These are phyloP conservation scores for Enoplosus armatus DNA, from an alignment of 2,797 vertebrate species.

Conservation along the genomic window DNA sequence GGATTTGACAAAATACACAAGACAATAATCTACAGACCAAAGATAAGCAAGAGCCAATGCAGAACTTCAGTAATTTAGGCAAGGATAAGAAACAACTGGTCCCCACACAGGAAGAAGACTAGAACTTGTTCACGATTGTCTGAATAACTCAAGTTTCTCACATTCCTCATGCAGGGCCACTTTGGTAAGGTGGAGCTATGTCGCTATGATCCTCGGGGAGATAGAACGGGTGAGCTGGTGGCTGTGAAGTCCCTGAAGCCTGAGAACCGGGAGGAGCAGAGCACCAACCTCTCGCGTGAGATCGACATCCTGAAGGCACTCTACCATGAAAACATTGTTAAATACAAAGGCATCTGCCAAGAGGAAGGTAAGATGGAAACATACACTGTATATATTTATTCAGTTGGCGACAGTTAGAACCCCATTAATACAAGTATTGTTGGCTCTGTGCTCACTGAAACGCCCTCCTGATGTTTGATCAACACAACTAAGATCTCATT, in stretches of 20 bases:
- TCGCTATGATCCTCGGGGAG: constrained; percentile 94
- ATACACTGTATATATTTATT: too few species aligned
- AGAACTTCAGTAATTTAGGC: not conserved
- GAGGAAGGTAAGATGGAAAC: constrained; percentile 89
- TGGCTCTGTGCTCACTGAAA: not conserved
- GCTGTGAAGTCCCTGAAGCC: constrained; percentile 98
- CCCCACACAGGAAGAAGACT: not conserved
- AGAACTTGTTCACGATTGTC: not conserved
- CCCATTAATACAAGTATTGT: too few species aligned
- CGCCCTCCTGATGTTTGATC: not conserved
- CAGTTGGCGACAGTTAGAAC: too few species aligned
- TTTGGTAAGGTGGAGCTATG: constrained; percentile 98
- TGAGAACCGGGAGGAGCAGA: constrained; percentile 92
- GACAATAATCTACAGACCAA: not conserved
- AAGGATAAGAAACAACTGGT: not conserved
- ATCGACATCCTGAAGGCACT: constrained; percentile 95
- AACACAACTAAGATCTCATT: not conserved
- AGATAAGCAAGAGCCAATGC: not conserved
- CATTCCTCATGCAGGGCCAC: constrained; percentile 88
- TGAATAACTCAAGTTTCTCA: not conserved
- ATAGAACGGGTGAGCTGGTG: constrained; percentile 95
- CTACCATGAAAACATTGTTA: constrained; percentile 98
- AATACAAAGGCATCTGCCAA: constrained; percentile 97
- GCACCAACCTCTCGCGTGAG: constrained; percentile 93
- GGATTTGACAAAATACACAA: not conserved